Conservation (phyloP, 2,113 vertebrate species). For the Ramphastos sulfuratus region DNA sequence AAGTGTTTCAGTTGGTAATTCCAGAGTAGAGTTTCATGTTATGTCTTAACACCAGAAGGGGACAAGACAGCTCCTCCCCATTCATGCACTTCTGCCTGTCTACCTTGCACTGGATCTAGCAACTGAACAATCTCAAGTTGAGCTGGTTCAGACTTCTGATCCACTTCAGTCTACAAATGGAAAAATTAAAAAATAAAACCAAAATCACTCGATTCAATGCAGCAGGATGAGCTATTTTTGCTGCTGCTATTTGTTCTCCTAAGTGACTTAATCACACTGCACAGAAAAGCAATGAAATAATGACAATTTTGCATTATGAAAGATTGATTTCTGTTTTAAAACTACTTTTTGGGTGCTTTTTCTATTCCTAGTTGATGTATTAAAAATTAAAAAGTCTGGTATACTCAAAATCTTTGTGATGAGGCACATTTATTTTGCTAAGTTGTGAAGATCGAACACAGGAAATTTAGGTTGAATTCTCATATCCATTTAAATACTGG, state of each 20-base stretch:
- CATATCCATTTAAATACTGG: neutral
- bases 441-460: neutral
- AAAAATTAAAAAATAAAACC: neutral
- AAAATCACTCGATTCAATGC: fast-evolving
- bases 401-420: neutral
- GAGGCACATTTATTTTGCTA: neutral
- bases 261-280: neutral
- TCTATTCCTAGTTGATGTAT: neutral
- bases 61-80: neutral
- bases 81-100: neutral
- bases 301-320: neutral
- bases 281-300: neutral
- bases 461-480: neutral
- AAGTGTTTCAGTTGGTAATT: neutral
- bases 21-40: neutral
- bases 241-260: neutral
- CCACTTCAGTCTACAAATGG: neutral
- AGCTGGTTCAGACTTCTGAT: neutral
- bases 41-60: neutral
- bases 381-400: neutral
- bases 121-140: neutral
- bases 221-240: neutral
- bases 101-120: neutral
- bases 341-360: neutral
- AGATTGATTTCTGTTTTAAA: neutral